phyloP scores from a whole-genome alignment of 2,113 vertebrate species.

The Labrus mixtus region DNA sequence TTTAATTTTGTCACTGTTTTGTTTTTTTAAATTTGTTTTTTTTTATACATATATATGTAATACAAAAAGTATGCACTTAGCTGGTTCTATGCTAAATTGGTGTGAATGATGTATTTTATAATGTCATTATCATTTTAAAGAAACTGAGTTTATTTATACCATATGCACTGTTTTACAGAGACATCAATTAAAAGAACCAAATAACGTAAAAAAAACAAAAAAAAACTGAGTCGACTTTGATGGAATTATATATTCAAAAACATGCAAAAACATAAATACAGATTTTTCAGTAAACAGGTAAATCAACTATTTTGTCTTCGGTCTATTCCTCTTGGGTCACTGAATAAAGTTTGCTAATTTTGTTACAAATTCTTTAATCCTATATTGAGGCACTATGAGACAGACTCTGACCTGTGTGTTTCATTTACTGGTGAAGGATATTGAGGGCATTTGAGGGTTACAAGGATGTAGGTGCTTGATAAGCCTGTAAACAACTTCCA shows the following conservation, averaged over 20 bases:
- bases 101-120: conserved; percentile 67
- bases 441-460: background rate
- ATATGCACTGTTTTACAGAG: conserved; percentile 64
- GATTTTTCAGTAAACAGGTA: too few species aligned
- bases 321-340: background rate
- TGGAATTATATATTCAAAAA: background rate
- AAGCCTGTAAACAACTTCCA: conserved; percentile 28
- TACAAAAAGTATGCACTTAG: conserved; percentile 49
- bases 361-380: background rate
- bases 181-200: conserved; percentile 52
- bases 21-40: conserved; percentile 62
- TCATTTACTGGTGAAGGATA: background rate
- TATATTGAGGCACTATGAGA: background rate
- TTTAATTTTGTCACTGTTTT: conserved; percentile 49
- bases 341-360: background rate
- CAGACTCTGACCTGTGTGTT: background rate
- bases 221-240: background rate
- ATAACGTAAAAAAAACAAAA: conserved; percentile 66
- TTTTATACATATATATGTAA: conserved; percentile 48
- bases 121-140: conserved; percentile 60
- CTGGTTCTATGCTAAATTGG: conserved; percentile 41
- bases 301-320: too few species aligned
- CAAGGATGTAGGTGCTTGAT: conserved; percentile 1
- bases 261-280: too few species aligned
- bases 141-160: conserved; percentile 55